phyloP scores from a whole-genome alignment of 2,113 vertebrate genomes.

The Procavia capensis region DNA sequence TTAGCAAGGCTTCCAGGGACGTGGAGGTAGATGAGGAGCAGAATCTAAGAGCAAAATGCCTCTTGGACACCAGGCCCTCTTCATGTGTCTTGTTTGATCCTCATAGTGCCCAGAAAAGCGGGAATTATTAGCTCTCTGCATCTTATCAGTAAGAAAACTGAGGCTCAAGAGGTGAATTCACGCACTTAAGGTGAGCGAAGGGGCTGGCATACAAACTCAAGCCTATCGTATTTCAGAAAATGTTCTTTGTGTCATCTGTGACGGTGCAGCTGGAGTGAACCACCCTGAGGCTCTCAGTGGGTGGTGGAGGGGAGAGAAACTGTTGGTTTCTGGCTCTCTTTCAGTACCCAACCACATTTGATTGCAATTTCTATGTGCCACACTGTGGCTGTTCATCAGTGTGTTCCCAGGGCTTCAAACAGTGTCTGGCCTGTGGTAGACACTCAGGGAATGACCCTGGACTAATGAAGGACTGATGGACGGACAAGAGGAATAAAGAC shows the following conservation, averaged over 20 bases:
- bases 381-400: neutral
- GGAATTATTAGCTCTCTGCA: no score
- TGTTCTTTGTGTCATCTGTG: neutral
- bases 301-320: neutral
- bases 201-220: neutral
- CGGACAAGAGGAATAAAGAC: neutral
- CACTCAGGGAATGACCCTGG: neutral
- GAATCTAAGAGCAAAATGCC: fast-evolving
- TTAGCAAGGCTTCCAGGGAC: neutral
- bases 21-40: neutral
- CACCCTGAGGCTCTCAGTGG: fast-evolving
- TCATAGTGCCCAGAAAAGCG: no score
- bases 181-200: neutral
- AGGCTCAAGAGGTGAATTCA: neutral
- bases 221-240: neutral
- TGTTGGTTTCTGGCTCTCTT: neutral
- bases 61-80: neutral
- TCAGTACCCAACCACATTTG: neutral
- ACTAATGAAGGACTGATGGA: neutral
- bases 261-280: neutral
- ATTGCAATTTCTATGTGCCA: neutral
- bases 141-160: no score
- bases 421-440: neutral
- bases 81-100: neutral
- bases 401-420: neutral